phyloP scores from a whole-genome alignment of 2,113 vertebrate genomes.

The Sylvilagus bachmani region DNA sequence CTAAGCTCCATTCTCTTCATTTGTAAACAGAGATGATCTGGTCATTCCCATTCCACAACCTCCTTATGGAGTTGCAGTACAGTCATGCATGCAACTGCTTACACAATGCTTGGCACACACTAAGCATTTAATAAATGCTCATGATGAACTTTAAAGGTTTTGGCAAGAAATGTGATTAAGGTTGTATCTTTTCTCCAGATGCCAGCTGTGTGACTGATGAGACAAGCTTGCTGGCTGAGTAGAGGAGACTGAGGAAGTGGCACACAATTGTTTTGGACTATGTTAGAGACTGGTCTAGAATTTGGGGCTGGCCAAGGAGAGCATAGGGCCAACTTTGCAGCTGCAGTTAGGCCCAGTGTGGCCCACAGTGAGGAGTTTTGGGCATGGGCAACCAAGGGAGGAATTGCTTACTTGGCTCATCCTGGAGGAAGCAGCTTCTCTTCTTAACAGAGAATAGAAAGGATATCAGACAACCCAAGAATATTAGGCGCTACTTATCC shows the following conservation, averaged over 20 bases:
- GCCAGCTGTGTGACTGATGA: neutral
- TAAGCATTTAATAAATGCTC: neutral
- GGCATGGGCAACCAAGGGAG: neutral
- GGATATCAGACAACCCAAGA: neutral
- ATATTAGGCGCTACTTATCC: neutral
- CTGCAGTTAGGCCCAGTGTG: neutral
- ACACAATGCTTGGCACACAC: no score
- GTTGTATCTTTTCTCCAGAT: neutral
- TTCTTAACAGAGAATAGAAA: neutral
- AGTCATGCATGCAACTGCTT: neutral
- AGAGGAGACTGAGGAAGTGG: neutral
- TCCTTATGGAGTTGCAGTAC: neutral
- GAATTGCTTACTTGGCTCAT: neutral
- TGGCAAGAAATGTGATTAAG: neutral
- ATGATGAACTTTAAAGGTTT: neutral
- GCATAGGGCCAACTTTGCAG: neutral
- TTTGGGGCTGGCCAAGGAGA: neutral
- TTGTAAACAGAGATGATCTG: neutral
- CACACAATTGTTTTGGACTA: neutral
- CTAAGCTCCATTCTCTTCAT: neutral
- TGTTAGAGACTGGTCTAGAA: neutral
- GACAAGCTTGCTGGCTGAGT: neutral
- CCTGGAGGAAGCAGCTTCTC: neutral
- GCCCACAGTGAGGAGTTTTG: neutral
- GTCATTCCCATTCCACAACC: neutral